A percentile compares a stretch with the other conserved stretches of the same genome.
Conservation (phyloP, 92 coral and sea anemone species). For the Muricea muricata region DNA sequence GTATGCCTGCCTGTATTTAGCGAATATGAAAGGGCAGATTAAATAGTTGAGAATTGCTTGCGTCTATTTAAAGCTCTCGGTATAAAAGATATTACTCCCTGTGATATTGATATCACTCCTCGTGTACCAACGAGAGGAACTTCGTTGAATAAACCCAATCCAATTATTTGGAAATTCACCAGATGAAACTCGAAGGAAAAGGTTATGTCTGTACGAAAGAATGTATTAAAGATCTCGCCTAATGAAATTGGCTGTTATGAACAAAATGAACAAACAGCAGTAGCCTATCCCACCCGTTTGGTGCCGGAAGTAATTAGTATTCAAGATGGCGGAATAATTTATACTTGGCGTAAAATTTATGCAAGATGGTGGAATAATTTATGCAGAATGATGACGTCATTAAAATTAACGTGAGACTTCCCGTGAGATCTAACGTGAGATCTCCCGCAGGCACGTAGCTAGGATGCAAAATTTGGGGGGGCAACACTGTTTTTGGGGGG, state of each 20-base stretch:
- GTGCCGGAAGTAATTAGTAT: too few species aligned
- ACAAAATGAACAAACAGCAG: too few species aligned
- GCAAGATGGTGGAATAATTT: too few species aligned
- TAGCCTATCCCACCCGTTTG: too few species aligned
- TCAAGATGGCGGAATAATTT: too few species aligned
- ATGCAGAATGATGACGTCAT: too few species aligned
- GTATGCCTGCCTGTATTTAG: constrained; percentile 43
- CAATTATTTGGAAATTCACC: constrained; percentile 56
- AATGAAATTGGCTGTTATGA: constrained; percentile 34
- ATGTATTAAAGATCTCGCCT: neutral
- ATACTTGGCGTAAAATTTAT: too few species aligned
- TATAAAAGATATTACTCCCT: constrained; percentile 42
- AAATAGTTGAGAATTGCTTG: constrained; percentile 51
- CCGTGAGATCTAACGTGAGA: too few species aligned
- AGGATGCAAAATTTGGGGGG: too few species aligned
- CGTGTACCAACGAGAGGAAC: constrained; percentile 46
- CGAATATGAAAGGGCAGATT: constrained; percentile 29
- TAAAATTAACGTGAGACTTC: too few species aligned
- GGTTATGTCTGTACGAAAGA: constrained; percentile 55
- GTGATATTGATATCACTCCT: constrained; percentile 65
- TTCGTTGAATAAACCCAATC: constrained; percentile 27
- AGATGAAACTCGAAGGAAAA: constrained; percentile 47
- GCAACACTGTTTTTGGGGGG: too few species aligned
- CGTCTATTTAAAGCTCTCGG: constrained; percentile 45
- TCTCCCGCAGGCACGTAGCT: too few species aligned